phyloP scores from a whole-genome alignment of 2,888 invertebrate genomes.

The Mechanitis messenoides region DNA sequence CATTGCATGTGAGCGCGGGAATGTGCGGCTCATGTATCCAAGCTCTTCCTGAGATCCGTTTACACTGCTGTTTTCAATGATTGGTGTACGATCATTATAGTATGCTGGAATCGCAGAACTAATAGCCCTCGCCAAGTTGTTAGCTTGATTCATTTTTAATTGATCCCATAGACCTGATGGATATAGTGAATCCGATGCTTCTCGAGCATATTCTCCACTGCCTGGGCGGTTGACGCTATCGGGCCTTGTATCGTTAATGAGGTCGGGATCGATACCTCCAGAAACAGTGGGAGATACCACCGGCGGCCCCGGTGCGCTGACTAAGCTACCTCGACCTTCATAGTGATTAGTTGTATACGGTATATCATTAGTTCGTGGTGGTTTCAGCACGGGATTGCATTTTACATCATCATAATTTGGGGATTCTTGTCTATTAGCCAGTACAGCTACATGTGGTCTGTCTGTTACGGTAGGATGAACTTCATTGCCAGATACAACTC shows the following conservation, averaged over 20 bases:
- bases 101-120: conserved; percentile 76
- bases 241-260: conserved; percentile 88
- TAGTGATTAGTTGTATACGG: conserved; percentile 82
- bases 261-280: conserved; percentile 87
- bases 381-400: conserved; percentile 83
- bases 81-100: conserved; percentile 85
- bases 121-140: conserved; percentile 76
- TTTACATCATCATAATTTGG: conserved; percentile 59
- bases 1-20: conserved; percentile 73
- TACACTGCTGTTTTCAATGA: conserved; percentile 79
- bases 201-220: conserved; percentile 87
- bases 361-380: conserved; percentile 81
- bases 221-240: conserved; percentile 77
- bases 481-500: conserved; percentile 80
- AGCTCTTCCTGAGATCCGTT: conserved; percentile 78
- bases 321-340: conserved; percentile 80
- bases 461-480: conserved; percentile 67
- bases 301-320: conserved; percentile 78
- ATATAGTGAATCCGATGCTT: conserved; percentile 84
- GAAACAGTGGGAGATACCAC: conserved; percentile 86
- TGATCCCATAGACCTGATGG: conserved; percentile 88
- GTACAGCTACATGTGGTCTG: conserved; percentile 75
- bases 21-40: conserved; percentile 78
- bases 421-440: conserved; percentile 72
- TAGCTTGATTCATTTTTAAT: conserved; percentile 67